These are phyloP conservation scores for Lates calcarifer DNA, from an alignment of 2,113 vertebrate genomes.

Conservation along the genomic window DNA sequence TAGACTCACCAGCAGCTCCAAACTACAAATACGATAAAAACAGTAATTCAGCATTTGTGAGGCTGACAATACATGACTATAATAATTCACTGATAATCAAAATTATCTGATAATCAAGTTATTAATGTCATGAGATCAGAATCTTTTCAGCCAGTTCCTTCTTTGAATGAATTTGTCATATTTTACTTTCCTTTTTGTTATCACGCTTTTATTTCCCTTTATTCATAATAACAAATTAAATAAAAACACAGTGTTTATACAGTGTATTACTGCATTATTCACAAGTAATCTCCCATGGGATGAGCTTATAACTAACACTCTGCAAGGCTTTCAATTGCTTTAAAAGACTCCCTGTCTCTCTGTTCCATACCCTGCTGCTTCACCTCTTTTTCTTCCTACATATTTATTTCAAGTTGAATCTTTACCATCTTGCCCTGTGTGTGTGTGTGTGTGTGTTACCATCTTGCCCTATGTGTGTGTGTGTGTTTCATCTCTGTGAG, in stretches of 20 bases:
- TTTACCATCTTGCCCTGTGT: slow-evolving; percentile 32
- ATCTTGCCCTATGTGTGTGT: slow-evolving; percentile 16
- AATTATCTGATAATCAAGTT: background rate
- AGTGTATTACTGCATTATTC: slow-evolving; percentile 5
- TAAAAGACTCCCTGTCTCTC: slow-evolving; percentile 21
- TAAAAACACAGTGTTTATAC: background rate
- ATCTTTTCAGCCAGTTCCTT: background rate
- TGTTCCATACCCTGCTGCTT: slow-evolving; percentile 25
- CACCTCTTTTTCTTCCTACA: slow-evolving; percentile 25
- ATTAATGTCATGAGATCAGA: background rate
- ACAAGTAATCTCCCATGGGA: background rate
- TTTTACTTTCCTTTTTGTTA: background rate
- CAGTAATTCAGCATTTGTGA: too few species aligned
- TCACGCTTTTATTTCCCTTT: background rate
- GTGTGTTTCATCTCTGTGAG: background rate
- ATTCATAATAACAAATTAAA: background rate
- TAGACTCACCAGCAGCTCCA: background rate
- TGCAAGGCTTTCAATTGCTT: background rate
- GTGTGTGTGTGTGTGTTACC: slow-evolving; percentile 10
- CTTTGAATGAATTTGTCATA: background rate
- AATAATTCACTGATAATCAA: background rate
- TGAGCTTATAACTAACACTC: slow-evolving; percentile 15
- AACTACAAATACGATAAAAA: background rate
- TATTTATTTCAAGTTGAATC: slow-evolving; percentile 51
- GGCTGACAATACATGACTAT: background rate